A percentile compares a stretch with the other conserved stretches of the same genome.
These are phyloP conservation scores for Gopherus evgoodei DNA, from an alignment of 2,113 vertebrate genomes.

Conservation along the genomic window DNA sequence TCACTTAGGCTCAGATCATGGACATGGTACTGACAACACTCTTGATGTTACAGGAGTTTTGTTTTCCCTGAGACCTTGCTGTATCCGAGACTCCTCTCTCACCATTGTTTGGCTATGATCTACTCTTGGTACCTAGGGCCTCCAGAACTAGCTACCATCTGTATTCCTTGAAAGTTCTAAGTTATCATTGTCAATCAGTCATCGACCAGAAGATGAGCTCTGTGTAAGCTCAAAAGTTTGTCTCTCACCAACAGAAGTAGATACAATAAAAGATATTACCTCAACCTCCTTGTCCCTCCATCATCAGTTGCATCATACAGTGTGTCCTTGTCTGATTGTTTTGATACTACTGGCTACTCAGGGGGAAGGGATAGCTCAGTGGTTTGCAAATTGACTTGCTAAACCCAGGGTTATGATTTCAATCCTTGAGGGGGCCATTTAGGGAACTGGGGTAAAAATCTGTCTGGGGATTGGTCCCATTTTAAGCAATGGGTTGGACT, in stretches of 20 bases:
- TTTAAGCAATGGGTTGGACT: too few species aligned
- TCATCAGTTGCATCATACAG: not conserved
- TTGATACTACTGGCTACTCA: not conserved
- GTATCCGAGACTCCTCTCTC: not conserved
- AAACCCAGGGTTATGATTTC: too few species aligned
- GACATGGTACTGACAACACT: not conserved
- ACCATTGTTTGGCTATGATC: not conserved
- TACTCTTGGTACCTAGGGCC: not conserved
- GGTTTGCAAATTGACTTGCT: too few species aligned
- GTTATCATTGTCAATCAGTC: not conserved
- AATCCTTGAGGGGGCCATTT: too few species aligned
- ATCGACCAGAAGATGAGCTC: not conserved
- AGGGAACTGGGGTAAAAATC: too few species aligned
- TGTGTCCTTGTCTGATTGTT: not conserved
- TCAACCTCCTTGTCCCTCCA: not conserved
- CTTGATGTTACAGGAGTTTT: not conserved
- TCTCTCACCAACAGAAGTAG: not conserved
- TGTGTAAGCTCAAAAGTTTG: not conserved
- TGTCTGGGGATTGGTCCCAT: too few species aligned
- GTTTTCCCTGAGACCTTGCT: not conserved
- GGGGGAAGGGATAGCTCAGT: too few species aligned
- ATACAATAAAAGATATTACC: not conserved
- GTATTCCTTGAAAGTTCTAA: not conserved
- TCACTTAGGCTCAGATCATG: not conserved
- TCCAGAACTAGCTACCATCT: not conserved